phyloP scores from a whole-genome alignment of 2,888 invertebrate genomes.

The Lochmaea crataegi region DNA sequence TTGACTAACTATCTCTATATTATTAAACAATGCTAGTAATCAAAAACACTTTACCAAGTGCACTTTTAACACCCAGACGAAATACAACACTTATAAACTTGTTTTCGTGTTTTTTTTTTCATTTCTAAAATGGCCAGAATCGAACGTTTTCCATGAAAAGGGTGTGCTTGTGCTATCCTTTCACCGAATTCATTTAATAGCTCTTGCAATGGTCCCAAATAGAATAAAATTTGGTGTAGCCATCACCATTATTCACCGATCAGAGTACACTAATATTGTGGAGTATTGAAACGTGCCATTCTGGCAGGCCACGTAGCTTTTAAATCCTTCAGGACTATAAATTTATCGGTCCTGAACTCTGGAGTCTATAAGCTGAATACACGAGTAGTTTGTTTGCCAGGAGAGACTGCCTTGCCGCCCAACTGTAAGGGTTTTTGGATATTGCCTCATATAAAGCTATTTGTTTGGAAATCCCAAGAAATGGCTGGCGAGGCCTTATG shows the following conservation, averaged over 20 bases:
- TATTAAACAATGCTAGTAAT: too few species aligned
- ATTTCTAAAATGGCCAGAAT: too few species aligned
- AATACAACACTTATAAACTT: too few species aligned
- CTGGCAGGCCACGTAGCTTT: slow-evolving; percentile 44
- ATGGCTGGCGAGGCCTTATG: slow-evolving; percentile 31
- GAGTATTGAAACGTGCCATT: slow-evolving; percentile 40
- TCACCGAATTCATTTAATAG: slow-evolving; percentile 22
- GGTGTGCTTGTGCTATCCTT: background rate
- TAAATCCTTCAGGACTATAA: slow-evolving; percentile 57
- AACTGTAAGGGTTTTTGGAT: slow-evolving; percentile 32
- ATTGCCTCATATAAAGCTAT: slow-evolving; percentile 33
- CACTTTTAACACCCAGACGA: too few species aligned
- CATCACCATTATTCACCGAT: slow-evolving; percentile 40
- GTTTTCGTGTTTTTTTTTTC: too few species aligned
- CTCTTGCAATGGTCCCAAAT: slow-evolving; percentile 16
- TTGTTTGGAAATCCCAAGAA: slow-evolving; percentile 34
- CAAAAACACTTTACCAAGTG: too few species aligned
- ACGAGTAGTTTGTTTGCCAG: slow-evolving; percentile 55
- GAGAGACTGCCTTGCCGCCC: slow-evolving; percentile 43
- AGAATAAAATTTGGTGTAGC: slow-evolving; percentile 30
- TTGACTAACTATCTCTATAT: too few species aligned
- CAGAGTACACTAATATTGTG: slow-evolving; percentile 44
- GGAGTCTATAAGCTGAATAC: slow-evolving; percentile 51
- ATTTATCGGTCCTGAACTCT: slow-evolving; percentile 56
- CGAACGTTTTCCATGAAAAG: background rate